A percentile compares a stretch with the other conserved stretches of the same genome.
Conservation (phyloP, 2,113 vertebrate species). For the Chauna torquata region DNA sequence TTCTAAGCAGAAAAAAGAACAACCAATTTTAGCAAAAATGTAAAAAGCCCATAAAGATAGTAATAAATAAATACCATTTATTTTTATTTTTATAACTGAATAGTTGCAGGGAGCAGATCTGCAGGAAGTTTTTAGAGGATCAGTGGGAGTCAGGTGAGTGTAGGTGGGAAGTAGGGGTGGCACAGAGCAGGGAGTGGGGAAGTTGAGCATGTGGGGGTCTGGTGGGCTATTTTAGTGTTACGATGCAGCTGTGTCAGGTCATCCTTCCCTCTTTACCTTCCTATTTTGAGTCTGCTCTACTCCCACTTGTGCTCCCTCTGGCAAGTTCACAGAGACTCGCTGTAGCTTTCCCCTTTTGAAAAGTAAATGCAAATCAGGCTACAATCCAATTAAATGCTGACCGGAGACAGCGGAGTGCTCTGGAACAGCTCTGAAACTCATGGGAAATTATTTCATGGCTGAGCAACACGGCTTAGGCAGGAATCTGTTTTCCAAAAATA, state of each 20-base stretch:
- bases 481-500: constrained; percentile 22
- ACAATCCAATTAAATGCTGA: background rate
- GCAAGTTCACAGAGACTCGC: background rate
- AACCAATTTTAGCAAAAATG: background rate
- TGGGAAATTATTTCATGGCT: background rate
- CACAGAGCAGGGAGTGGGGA: background rate
- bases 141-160: background rate
- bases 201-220: background rate
- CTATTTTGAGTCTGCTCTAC: background rate
- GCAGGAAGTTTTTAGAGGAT: rapidly evolving
- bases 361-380: background rate
- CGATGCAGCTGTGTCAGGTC: background rate
- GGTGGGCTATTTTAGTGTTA: background rate
- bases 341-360: background rate
- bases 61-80: background rate
- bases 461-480: background rate
- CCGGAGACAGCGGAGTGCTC: background rate
- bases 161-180: background rate
- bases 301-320: background rate
- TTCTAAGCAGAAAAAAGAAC: background rate
- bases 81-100: background rate
- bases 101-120: background rate
- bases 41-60: background rate
- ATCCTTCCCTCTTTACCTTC: background rate
- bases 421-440: background rate